These are phyloP conservation scores for Onychomys leucogaster DNA, from an alignment of 2,797 vertebrate species.

Conservation along the genomic window DNA sequence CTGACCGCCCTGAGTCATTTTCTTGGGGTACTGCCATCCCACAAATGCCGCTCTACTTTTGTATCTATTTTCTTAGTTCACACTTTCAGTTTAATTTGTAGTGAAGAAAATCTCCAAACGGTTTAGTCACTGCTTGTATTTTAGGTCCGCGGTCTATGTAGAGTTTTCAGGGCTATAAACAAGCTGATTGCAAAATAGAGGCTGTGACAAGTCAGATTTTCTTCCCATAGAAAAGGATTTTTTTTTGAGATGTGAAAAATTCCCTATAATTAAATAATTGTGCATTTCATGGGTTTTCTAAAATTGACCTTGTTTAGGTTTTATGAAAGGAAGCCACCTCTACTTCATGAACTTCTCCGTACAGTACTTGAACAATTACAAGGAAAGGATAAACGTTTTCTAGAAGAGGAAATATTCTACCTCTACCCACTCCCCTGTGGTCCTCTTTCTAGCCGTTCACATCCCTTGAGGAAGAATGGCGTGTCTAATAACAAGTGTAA, in stretches of 20 bases:
- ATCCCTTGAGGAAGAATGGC: not conserved
- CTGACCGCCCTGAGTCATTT: not conserved
- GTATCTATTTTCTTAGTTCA: conserved; percentile 30
- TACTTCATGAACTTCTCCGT: conserved; percentile 15
- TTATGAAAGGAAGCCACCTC: not conserved
- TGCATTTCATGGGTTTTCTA: conserved; percentile 4
- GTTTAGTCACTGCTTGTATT: conserved; percentile 33
- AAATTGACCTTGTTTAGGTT: not conserved
- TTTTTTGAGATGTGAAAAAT: conserved; percentile 3
- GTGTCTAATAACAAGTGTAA: not conserved
- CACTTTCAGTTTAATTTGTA: conserved; percentile 32
- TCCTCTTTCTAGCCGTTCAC: not conserved
- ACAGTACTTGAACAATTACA: not conserved
- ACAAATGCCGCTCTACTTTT: not conserved
- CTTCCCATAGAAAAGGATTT: not conserved
- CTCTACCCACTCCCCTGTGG: not conserved
- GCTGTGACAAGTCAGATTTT: not conserved
- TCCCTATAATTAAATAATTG: conserved; percentile 11
- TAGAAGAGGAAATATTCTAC: not conserved
- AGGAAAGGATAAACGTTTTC: not conserved
- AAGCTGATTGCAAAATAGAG: not conserved
- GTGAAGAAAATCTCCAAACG: not conserved
- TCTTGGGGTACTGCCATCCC: not conserved
- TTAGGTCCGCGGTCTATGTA: not conserved
- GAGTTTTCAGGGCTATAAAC: not conserved